Percentiles rank a stretch among this genome's conserved stretches.
Evolutionary conservation across 1,140 invertebrate genomes (phyloP).

Genomic region (Nebria ingens): DNA sequence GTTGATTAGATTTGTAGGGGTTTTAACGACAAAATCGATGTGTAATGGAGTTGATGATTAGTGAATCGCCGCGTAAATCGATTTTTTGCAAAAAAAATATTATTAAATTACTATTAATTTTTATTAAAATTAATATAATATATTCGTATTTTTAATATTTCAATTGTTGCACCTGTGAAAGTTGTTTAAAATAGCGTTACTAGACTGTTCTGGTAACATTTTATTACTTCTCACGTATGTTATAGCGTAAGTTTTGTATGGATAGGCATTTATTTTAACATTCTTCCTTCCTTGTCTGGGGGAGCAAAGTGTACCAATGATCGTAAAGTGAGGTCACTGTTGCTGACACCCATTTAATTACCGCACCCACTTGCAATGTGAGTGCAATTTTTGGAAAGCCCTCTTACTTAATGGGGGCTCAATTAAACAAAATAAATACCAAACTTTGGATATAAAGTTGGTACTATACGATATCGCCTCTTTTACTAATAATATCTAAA

Average conservation of each 20-base stretch:
- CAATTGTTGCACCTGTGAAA: too few relatives aligned
- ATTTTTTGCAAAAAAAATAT: too few relatives aligned
- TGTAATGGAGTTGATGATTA: too few relatives aligned
- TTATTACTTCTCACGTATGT: background rate
- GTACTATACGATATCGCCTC: background rate
- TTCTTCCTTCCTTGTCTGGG: constrained; percentile 24
- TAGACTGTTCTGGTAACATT: too few relatives aligned
- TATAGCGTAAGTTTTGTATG: too few relatives aligned
- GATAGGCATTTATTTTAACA: background rate
- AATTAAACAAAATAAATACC: background rate
- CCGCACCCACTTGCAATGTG: constrained; percentile 17
- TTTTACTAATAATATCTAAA: too few relatives aligned
- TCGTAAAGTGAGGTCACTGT: constrained; percentile 23
- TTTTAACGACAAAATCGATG: too few relatives aligned
- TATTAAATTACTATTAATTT: too few relatives aligned
- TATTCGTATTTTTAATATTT: too few relatives aligned
- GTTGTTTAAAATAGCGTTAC: too few relatives aligned
- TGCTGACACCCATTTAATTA: constrained; percentile 19
- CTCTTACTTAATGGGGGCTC: constrained; percentile 19
- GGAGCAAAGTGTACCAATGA: constrained; percentile 25
- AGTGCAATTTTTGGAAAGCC: constrained; percentile 25
- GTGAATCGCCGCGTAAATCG: too few relatives aligned
- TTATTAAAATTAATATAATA: constrained; percentile 7
- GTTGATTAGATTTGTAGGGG: too few relatives aligned
- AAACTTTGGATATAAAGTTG: background rate